Percentiles rank a stretch among this genome's conserved stretches.
phyloP scores from a whole-genome alignment of 2,888 invertebrate genomes.

The Athalia rosae region DNA sequence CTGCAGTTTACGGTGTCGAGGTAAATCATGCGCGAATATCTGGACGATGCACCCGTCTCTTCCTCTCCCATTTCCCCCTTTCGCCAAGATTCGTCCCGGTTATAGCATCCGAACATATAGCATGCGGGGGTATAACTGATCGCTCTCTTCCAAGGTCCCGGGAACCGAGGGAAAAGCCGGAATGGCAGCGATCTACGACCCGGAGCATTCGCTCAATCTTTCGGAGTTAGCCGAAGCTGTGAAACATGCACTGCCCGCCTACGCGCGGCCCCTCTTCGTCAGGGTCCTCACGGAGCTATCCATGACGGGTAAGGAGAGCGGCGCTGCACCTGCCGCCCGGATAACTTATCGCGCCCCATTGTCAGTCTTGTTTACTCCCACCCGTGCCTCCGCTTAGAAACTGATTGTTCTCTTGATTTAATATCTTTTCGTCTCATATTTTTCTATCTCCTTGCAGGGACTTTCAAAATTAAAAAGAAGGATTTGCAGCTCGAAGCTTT shows the following conservation, averaged over 20 bases:
- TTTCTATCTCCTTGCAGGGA: slow-evolving; percentile 77
- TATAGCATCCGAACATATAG: not conserved
- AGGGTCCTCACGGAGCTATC: slow-evolving; percentile 86
- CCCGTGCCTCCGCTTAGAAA: not conserved
- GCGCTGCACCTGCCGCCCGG: not conserved
- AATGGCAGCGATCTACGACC: slow-evolving; percentile 93
- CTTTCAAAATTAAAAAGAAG: slow-evolving; percentile 94
- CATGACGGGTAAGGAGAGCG: slow-evolving; percentile 77
- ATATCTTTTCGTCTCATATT: not conserved
- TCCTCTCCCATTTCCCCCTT: not conserved
- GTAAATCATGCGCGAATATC: slow-evolving; percentile 74
- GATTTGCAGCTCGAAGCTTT: slow-evolving; percentile 91
- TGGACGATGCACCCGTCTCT: not conserved
- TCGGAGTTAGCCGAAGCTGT: slow-evolving; percentile 79
- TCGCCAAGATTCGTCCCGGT: not conserved
- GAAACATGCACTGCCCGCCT: slow-evolving; percentile 84
- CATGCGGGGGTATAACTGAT: not conserved
- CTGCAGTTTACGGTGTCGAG: slow-evolving; percentile 94
- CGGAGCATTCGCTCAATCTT: slow-evolving; percentile 78
- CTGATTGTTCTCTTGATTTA: not conserved
- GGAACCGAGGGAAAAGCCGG: slow-evolving; percentile 91
- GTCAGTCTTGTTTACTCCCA: slow-evolving; percentile 8
- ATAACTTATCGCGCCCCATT: slow-evolving; percentile 22
- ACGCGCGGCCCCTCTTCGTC: slow-evolving; percentile 93
- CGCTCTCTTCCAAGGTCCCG: slow-evolving; percentile 78